These are phyloP conservation scores for Chaetorhynchus papuensis DNA, from an alignment of 2,113 vertebrate genomes.

Conservation along the genomic window DNA sequence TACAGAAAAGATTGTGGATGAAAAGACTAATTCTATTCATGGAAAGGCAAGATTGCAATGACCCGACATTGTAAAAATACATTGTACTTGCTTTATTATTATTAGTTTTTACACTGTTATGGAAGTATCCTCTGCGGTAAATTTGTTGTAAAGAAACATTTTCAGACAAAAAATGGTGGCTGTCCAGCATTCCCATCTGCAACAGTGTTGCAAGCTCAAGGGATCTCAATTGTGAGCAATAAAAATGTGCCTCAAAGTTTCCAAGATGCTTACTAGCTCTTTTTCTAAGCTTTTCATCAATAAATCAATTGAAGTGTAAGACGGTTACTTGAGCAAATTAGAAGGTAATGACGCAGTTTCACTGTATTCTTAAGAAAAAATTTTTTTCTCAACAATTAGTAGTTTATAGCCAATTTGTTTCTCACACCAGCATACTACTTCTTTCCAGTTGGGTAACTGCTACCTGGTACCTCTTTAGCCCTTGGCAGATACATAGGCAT, in stretches of 20 bases:
- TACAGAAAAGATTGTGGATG: background rate
- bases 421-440: background rate
- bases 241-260: slow-evolving; percentile 1
- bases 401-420: background rate
- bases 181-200: background rate
- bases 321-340: slow-evolving; percentile 6
- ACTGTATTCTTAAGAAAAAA: background rate
- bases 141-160: background rate
- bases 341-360: slow-evolving; percentile 8
- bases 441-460: background rate
- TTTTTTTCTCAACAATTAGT: slow-evolving; percentile 7
- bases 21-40: background rate
- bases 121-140: background rate
- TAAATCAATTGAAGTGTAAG: slow-evolving; percentile 12
- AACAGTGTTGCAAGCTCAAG: background rate
- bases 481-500: background rate
- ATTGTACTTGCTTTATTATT: background rate
- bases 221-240: background rate
- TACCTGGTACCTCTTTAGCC: background rate
- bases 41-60: background rate
- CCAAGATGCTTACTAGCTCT: background rate
- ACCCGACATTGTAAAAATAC: background rate
- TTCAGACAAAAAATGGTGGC: background rate
- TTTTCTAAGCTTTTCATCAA: slow-evolving; percentile 17
- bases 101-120: background rate